phyloP scores from a whole-genome alignment of 2,113 vertebrate genomes.

The Murina feae region DNA sequence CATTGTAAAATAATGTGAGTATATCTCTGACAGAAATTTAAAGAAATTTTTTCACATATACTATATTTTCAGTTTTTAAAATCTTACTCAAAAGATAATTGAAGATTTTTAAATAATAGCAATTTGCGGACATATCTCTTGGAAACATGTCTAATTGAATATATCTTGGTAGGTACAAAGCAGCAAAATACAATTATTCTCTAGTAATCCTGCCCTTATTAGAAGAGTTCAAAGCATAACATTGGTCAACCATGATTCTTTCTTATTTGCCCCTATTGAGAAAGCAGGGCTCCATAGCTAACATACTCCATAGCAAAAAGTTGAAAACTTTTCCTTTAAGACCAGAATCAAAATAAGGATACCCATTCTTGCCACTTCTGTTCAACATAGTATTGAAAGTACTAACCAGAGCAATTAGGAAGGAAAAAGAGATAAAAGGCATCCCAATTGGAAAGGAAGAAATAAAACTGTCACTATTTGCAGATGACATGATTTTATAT shows the following conservation, averaged over 20 bases:
- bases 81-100: not conserved
- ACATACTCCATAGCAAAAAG: too few species aligned
- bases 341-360: too few species aligned
- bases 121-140: not conserved
- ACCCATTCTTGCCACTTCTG: not conserved
- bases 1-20: not conserved
- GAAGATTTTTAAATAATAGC: not conserved
- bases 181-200: not conserved
- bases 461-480: not conserved
- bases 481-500: not conserved
- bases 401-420: not conserved
- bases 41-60: not conserved
- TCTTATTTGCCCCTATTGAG: not conserved
- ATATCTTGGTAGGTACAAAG: not conserved
- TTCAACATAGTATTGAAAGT: not conserved
- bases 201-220: not conserved
- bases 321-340: not conserved
- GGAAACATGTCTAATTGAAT: not conserved
- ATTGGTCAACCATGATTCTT: not conserved
- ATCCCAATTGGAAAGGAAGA: not conserved
- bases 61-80: not conserved
- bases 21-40: not conserved
- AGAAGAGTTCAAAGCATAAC: not conserved
- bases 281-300: not conserved
- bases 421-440: not conserved